A percentile compares a stretch with the other conserved stretches of the same genome.
Evolutionary conservation across 2,113 vertebrate genomes (phyloP).

Genomic region (Illadopsis cleaveri): DNA sequence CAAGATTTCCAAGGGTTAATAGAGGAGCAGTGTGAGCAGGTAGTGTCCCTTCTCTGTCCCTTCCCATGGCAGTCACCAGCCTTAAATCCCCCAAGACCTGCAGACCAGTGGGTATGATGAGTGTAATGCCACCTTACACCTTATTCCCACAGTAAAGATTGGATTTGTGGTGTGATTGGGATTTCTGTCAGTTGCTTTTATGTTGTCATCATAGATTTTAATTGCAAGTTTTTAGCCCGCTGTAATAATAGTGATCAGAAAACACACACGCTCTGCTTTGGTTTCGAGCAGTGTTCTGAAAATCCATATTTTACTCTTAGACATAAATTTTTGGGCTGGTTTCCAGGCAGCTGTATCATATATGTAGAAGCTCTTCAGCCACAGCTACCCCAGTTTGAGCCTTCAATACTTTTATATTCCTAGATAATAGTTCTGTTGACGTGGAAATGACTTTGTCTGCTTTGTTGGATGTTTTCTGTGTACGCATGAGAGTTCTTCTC

Average conservation of each 20-base stretch:
- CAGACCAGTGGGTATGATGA: neutral
- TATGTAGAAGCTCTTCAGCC: neutral
- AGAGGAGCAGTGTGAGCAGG: neutral
- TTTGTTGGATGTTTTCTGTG: slow-evolving; percentile 56
- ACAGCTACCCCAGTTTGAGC: neutral
- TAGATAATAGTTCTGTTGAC: slow-evolving; percentile 60
- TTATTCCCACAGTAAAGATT: neutral
- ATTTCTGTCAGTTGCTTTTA: neutral
- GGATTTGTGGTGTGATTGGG: neutral
- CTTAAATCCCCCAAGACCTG: neutral
- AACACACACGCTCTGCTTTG: neutral
- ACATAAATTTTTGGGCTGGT: neutral
- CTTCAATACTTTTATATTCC: neutral
- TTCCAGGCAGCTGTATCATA: slow-evolving; percentile 3
- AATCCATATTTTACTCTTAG: neutral
- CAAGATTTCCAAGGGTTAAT: slow-evolving; percentile 7
- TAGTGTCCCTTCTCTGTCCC: neutral
- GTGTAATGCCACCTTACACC: neutral
- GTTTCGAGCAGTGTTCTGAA: neutral
- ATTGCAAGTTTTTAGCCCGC: neutral
- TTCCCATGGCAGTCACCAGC: neutral
- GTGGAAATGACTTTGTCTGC: slow-evolving; percentile 64
- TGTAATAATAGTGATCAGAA: neutral
- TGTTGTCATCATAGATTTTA: neutral
- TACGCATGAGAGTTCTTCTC: slow-evolving; percentile 44